phyloP scores from a whole-genome alignment of 2,113 vertebrate genomes.

The Steatornis caripensis region DNA sequence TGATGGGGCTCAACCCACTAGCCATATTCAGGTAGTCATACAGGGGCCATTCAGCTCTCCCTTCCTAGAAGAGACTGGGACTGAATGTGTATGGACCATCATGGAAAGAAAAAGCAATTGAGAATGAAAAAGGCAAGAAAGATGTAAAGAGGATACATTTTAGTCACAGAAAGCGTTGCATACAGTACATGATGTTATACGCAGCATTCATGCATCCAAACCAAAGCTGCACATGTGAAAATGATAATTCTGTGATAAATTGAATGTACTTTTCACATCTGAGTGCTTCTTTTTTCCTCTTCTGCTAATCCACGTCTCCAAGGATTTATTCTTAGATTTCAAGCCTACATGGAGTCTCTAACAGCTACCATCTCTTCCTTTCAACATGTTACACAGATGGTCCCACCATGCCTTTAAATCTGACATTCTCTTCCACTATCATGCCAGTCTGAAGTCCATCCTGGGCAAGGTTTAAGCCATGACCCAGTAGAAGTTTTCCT shows the following conservation, averaged over 20 bases:
- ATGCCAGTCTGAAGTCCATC: not conserved
- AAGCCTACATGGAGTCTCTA: not conserved
- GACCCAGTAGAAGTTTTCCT: not conserved
- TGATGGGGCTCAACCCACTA: not conserved
- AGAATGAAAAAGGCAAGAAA: not conserved
- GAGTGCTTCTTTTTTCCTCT: not conserved
- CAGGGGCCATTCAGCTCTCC: accelerated
- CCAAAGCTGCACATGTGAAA: not conserved
- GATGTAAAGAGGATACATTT: not conserved
- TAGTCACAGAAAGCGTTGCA: not conserved
- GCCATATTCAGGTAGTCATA: not conserved
- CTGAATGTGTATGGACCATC: accelerated
- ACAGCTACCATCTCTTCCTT: not conserved
- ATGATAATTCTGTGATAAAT: not conserved
- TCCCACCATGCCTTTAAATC: not conserved
- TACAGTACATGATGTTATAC: not conserved
- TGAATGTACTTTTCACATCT: not conserved
- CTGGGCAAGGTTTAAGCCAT: not conserved
- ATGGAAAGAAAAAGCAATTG: not conserved
- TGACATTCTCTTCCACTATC: not conserved
- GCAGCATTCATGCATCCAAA: not conserved
- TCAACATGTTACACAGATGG: not conserved
- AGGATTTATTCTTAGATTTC: not conserved
- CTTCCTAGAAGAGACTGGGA: not conserved
- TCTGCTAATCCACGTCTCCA: not conserved